Conservation (phyloP, 2,888 invertebrate genomes). For the Leptogaster cylindrica region DNA sequence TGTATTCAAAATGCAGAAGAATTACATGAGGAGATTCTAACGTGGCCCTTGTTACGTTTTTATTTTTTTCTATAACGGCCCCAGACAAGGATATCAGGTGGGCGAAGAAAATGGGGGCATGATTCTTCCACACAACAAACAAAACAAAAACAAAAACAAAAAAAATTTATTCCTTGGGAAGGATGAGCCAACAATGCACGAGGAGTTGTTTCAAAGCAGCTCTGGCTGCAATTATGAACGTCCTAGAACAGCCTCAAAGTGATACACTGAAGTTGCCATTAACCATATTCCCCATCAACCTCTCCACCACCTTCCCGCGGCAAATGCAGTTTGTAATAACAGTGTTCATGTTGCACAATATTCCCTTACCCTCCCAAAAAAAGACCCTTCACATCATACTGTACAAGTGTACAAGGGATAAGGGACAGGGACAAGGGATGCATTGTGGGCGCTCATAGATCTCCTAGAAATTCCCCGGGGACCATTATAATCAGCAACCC, state of each 20-base stretch:
- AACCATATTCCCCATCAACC: neutral
- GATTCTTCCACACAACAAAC: neutral
- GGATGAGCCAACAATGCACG: constrained; percentile 4
- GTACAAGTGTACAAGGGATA: neutral
- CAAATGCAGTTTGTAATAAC: neutral
- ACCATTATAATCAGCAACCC: constrained; percentile 16
- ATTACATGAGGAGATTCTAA: neutral
- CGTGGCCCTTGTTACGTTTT: neutral
- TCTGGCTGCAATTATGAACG: constrained; percentile 6
- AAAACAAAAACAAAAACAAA: constrained; percentile 8
- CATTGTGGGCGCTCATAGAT: constrained; percentile 27
- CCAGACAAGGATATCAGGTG: neutral
- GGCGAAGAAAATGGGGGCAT: neutral
- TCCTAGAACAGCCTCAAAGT: constrained; percentile 9
- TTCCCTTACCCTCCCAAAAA: neutral
- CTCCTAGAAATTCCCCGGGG: constrained; percentile 22
- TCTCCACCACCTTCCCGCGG: neutral
- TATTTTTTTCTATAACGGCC: too few relatives aligned
- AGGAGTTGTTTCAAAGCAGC: neutral
- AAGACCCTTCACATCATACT: too few relatives aligned
- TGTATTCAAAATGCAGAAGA: neutral
- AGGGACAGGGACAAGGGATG: neutral
- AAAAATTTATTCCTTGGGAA: neutral
- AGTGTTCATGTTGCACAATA: constrained; percentile 16
- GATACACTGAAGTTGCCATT: constrained; percentile 18